A percentile compares a stretch with the other conserved stretches of the same genome.
phyloP scores from a whole-genome alignment of 2,797 vertebrate genomes.

The Psittacula echo region DNA sequence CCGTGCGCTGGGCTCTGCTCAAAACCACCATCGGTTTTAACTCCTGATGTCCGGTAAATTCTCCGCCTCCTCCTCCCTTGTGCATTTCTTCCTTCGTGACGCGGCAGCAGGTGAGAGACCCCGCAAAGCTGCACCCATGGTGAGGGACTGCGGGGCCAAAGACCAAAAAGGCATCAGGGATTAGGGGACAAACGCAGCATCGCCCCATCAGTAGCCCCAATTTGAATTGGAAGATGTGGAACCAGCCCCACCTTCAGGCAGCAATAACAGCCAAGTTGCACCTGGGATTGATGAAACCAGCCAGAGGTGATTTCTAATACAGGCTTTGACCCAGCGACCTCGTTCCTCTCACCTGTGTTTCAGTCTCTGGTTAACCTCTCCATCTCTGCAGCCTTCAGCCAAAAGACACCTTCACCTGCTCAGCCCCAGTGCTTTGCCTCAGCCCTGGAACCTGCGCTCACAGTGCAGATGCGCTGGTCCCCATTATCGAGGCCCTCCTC shows the following conservation, averaged over 20 bases:
- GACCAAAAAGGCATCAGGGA: neutral
- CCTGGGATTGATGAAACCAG: fast-evolving
- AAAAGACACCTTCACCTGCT: neutral
- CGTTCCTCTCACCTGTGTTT: neutral
- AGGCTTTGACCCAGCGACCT: neutral
- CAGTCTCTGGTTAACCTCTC: fast-evolving
- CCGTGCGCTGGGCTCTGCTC: fast-evolving
- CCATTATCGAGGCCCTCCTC: fast-evolving
- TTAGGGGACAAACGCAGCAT: fast-evolving
- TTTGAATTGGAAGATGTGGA: neutral
- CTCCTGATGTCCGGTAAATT: fast-evolving
- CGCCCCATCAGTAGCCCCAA: fast-evolving
- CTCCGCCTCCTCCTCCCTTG: neutral
- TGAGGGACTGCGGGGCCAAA: fast-evolving
- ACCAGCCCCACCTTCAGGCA: neutral
- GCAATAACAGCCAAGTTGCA: neutral
- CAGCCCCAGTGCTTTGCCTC: fast-evolving
- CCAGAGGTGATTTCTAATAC: neutral
- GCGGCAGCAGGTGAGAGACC: neutral
- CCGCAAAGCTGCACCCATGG: neutral
- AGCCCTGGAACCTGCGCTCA: neutral
- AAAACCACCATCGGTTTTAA: fast-evolving
- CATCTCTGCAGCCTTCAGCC: neutral
- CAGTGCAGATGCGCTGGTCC: neutral
- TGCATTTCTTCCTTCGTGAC: fast-evolving